Base-by-base conservation (phyloP, 2,797 vertebrate genomes). In the Bradypodion pumilum region DNA sequence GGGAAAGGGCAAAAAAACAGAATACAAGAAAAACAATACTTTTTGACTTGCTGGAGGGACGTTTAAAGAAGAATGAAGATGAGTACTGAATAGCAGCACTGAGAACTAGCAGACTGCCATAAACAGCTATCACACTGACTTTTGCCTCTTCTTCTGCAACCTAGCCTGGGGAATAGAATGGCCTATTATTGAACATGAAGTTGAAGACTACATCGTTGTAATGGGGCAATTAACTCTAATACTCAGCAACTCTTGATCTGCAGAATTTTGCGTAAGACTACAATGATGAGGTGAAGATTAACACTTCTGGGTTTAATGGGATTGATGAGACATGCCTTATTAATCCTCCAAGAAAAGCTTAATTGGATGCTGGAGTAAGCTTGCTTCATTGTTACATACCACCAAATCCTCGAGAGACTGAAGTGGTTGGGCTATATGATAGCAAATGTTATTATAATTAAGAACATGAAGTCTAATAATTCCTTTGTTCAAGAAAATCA, bases 341-440 rank as follows among this genome's bases (percentile, higher is more conserved):
- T 94, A 96, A 96, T 95, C 94, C 91, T 91, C 89, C 88, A 94
- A 94, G 91, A 94, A 92, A 94, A 92, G 78, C 93, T 93, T 95
- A 96, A 96, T 95, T 96, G 94, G 92, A 90, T 92, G 89, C 85
- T 72, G 35, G 90, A 93, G 91, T 84, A 83, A 91, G 90, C 89
- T 91, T 92, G 82, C 91, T 92, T 91, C 91, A 91, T 91, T 94
- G 92, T 95, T 95, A 95, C 94, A 94, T 85, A 91, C 78, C 85
- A 84, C 40, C 84, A 83, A 83, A 87, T 93, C 92, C 93, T 91
- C 7, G 0, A 92, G 86, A 90, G 92, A 91, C 62, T 93, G 80
- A 86, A 88, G 89, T 94, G 91, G 89, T 91, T 87, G 86, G 88
- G 87, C 85, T 93, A 86, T 84, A 82, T 88, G 92, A 93, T 92